These are phyloP conservation scores for Cetonia aurata DNA, from an alignment of 2,888 invertebrate species.

Conservation along the genomic window DNA sequence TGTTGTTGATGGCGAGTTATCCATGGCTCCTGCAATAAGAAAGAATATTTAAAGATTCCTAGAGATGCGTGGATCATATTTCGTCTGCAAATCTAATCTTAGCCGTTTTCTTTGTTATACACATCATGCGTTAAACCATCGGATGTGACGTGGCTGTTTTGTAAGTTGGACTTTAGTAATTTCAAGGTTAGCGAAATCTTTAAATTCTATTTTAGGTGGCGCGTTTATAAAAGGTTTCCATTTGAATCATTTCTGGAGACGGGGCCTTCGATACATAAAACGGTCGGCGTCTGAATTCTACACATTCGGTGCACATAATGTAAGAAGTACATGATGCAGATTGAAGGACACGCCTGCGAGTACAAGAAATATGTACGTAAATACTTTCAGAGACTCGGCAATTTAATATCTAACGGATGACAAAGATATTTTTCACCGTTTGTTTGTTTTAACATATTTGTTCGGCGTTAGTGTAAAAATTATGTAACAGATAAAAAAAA, in stretches of 20 bases:
- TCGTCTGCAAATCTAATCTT: neutral
- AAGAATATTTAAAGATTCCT: neutral
- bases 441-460: neutral
- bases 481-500: slow-evolving; percentile 13
- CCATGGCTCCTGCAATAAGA: slow-evolving; percentile 43
- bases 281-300: neutral
- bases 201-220: slow-evolving; percentile 36
- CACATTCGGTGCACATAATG: neutral
- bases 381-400: slow-evolving; percentile 30
- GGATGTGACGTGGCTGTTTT: slow-evolving; percentile 2
- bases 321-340: slow-evolving; percentile 15
- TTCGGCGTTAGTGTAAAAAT: neutral
- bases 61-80: neutral
- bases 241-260: slow-evolving; percentile 38
- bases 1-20: slow-evolving; percentile 48
- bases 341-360: slow-evolving; percentile 27
- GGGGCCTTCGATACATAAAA: slow-evolving; percentile 17
- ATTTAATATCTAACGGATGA: slow-evolving; percentile 13
- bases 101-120: slow-evolving; percentile 19
- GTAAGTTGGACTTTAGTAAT: slow-evolving; percentile 11
- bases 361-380: slow-evolving; percentile 10
- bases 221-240: slow-evolving; percentile 28
- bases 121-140: neutral
- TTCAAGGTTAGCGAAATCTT: slow-evolving; percentile 37
- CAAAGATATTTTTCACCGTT: slow-evolving; percentile 5